Percentiles rank a stretch among this genome's conserved stretches.
These are phyloP conservation scores for Anoplolepis gracilipes DNA, from an alignment of 1,140 invertebrate genomes.

Conservation along the genomic window DNA sequence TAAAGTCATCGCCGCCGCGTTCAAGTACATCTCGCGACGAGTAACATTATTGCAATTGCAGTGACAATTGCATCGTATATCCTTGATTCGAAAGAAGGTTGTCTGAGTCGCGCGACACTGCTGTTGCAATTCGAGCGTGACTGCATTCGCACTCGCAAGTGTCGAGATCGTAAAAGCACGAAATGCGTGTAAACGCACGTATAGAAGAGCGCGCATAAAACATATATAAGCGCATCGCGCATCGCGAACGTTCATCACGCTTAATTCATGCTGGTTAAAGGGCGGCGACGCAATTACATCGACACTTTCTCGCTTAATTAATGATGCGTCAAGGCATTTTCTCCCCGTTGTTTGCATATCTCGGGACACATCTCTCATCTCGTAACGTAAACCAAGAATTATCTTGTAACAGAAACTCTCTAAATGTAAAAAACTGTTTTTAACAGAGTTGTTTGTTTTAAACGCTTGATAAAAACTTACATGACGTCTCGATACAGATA, in stretches of 20 bases:
- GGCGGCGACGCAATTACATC: not conserved
- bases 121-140: constrained; percentile 8
- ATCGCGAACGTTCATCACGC: not conserved
- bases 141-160: not conserved
- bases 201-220: not conserved
- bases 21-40: constrained; percentile 30
- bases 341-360: not conserved
- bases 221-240: not conserved
- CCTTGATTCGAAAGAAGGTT: constrained; percentile 63
- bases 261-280: constrained; percentile 25
- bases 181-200: not conserved
- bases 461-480: not conserved
- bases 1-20: not conserved
- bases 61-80: constrained; percentile 53
- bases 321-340: constrained; percentile 29
- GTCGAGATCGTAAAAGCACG: not conserved
- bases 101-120: constrained; percentile 32
- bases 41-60: constrained; percentile 50
- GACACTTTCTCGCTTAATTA: constrained; percentile 33
- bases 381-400: not conserved
- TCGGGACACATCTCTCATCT: not conserved
- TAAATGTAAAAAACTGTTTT: too few relatives aligned
- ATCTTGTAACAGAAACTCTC: too few relatives aligned
- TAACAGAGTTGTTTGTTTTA: not conserved
- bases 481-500: not conserved